Conservation (phyloP, 2,888 invertebrate genomes). For the Andrena bucephala region DNA sequence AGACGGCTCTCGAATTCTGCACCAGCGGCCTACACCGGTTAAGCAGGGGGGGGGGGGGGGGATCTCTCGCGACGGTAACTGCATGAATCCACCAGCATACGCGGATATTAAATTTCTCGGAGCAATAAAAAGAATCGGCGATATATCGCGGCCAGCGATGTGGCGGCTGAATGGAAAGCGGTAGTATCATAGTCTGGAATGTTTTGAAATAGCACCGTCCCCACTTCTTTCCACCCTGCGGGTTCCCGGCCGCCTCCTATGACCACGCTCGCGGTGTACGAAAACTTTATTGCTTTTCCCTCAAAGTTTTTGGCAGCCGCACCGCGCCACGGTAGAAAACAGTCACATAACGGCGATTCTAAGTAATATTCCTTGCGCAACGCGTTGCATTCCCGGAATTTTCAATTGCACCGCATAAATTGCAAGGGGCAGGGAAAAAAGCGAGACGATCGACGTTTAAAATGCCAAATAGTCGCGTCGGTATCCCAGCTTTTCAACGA, state of each 20-base stretch:
- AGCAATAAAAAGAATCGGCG: slow-evolving; percentile 59
- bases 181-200: slow-evolving; percentile 81
- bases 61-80: slow-evolving; percentile 10
- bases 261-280: slow-evolving; percentile 19
- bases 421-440: neutral
- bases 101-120: slow-evolving; percentile 63
- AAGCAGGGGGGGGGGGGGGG: neutral
- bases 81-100: slow-evolving; percentile 7
- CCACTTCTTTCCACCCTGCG: slow-evolving; percentile 54
- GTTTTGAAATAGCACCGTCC: slow-evolving; percentile 80
- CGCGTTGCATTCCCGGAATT: slow-evolving; percentile 2
- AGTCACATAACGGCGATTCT: slow-evolving; percentile 20
- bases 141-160: slow-evolving; percentile 41
- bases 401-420: slow-evolving; percentile 27
- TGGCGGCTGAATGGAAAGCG: slow-evolving; percentile 76
- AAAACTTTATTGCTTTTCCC: slow-evolving; percentile 60
- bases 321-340: slow-evolving; percentile 22
- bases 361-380: slow-evolving; percentile 27
- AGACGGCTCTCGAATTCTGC: neutral
- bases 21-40: neutral
- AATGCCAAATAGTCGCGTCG: neutral
- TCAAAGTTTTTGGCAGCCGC: slow-evolving; percentile 51
- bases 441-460: neutral
- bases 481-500: neutral
- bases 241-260: slow-evolving; percentile 27